These are phyloP conservation scores for Eubasilissa splendida DNA, from an alignment of 2,888 invertebrate species.

Conservation along the genomic window DNA sequence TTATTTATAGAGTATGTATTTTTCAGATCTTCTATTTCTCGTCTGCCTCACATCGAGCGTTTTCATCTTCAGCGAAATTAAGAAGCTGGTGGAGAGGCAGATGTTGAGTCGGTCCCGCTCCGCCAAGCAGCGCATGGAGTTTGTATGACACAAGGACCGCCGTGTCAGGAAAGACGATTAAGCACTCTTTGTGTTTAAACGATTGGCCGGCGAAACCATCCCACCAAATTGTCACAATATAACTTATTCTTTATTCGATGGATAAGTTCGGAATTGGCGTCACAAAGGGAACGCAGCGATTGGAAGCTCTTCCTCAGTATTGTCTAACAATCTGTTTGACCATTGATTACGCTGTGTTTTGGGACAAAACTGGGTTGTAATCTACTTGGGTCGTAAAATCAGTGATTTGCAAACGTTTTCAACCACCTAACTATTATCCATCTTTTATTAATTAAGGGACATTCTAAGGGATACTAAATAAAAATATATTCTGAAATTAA, in stretches of 20 bases:
- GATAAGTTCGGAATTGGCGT: background rate
- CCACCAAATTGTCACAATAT: slow-evolving; percentile 26
- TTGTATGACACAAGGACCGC: slow-evolving; percentile 77
- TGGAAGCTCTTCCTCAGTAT: background rate
- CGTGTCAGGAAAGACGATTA: slow-evolving; percentile 54
- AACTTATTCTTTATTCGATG: slow-evolving; percentile 16
- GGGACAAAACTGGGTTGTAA: background rate
- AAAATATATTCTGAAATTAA: too few species aligned
- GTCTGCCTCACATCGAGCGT: slow-evolving; percentile 96
- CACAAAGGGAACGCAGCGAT: background rate
- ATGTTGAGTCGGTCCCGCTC: slow-evolving; percentile 74
- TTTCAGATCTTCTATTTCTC: slow-evolving; percentile 90
- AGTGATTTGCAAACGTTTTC: too few species aligned
- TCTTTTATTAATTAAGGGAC: too few species aligned
- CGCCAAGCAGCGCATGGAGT: slow-evolving; percentile 74
- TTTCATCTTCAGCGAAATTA: slow-evolving; percentile 92
- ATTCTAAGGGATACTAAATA: too few species aligned
- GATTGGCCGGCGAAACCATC: slow-evolving; percentile 20
- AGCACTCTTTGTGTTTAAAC: slow-evolving; percentile 24
- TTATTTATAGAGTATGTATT: slow-evolving; percentile 28
- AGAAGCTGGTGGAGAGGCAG: slow-evolving; percentile 87
- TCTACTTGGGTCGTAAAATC: too few species aligned
- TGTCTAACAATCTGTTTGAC: slow-evolving; percentile 1
- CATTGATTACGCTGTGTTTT: slow-evolving; percentile 12
- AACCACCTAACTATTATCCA: too few species aligned